Evolutionary conservation across 1,140 invertebrate species (phyloP).

Genomic region (Bombus polaris): DNA sequence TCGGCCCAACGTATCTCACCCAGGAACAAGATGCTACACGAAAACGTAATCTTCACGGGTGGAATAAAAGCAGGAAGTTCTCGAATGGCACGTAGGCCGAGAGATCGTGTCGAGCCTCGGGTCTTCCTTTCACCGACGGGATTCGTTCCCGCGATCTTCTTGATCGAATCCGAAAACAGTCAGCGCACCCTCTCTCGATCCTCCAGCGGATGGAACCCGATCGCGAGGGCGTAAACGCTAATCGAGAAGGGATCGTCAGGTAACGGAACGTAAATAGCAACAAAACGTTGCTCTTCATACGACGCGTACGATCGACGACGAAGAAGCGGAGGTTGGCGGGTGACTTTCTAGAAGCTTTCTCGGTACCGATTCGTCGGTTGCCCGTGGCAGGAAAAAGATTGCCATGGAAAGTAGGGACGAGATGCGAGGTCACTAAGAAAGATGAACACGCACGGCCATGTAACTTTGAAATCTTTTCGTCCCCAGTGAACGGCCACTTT

Average conservation of each 20-base stretch:
- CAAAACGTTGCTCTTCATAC: not conserved
- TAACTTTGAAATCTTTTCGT: constrained; percentile 30
- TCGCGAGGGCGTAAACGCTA: not conserved
- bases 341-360: constrained; percentile 48
- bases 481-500: constrained; percentile 48
- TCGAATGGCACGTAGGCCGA: not conserved
- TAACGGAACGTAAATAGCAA: not conserved
- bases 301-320: not conserved
- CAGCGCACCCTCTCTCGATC: not conserved
- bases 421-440: constrained; percentile 20
- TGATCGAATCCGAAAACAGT: not conserved
- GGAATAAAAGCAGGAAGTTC: constrained; percentile 43
- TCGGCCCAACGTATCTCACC: not conserved
- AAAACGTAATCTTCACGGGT: constrained; percentile 39
- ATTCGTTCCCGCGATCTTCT: not conserved
- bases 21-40: constrained; percentile 32
- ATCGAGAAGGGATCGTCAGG: not conserved
- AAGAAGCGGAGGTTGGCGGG: not conserved
- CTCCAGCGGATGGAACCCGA: not conserved
- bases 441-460: constrained; percentile 18
- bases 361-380: constrained; percentile 22
- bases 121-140: constrained; percentile 30
- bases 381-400: constrained; percentile 24
- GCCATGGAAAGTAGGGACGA: constrained; percentile 34
- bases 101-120: constrained; percentile 28